phyloP scores from a whole-genome alignment of 2,888 invertebrate genomes.

The Eulithis prunata region DNA sequence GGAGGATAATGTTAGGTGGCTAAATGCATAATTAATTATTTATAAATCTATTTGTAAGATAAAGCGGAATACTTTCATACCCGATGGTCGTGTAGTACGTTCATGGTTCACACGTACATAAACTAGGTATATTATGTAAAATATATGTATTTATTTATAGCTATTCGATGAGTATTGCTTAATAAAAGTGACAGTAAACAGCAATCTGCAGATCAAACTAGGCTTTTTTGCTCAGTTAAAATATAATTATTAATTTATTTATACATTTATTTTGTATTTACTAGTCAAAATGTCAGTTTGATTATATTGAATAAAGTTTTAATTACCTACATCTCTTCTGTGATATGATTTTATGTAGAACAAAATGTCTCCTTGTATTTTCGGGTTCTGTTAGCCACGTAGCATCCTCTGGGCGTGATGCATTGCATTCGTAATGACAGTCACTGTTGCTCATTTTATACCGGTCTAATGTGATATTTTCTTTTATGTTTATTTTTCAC shows the following conservation, averaged over 20 bases:
- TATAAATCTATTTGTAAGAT: conserved; percentile 47
- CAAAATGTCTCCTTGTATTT: conserved; percentile 60
- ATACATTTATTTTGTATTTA: conserved; percentile 54
- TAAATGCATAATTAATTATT: conserved; percentile 67
- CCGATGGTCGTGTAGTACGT: conserved; percentile 15
- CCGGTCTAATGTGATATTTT: conserved; percentile 30
- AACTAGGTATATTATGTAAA: conserved; percentile 1
- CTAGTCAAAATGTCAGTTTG: conserved; percentile 76
- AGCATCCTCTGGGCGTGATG: conserved; percentile 59
- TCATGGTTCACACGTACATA: conserved; percentile 16
- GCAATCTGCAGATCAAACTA: conserved; percentile 35
- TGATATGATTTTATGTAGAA: conserved; percentile 76
- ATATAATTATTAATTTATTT: conserved; percentile 31
- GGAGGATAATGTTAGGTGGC: conserved; percentile 74
- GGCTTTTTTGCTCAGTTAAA: conserved; percentile 41
- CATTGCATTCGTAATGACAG: conserved; percentile 15
- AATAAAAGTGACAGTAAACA: conserved; percentile 10
- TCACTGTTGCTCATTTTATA: conserved; percentile 14
- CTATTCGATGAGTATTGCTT: conserved; percentile 16
- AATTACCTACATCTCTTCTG: conserved; percentile 68
- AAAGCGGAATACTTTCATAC: conserved; percentile 9
- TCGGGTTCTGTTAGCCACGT: conserved; percentile 72
- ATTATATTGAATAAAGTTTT: conserved; percentile 48
- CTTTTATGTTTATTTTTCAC: conserved; percentile 15
- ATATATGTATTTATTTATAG: conserved; percentile 29